These are phyloP conservation scores for Furcifer pardalis DNA, from an alignment of 2,797 vertebrate species.

Conservation along the genomic window DNA sequence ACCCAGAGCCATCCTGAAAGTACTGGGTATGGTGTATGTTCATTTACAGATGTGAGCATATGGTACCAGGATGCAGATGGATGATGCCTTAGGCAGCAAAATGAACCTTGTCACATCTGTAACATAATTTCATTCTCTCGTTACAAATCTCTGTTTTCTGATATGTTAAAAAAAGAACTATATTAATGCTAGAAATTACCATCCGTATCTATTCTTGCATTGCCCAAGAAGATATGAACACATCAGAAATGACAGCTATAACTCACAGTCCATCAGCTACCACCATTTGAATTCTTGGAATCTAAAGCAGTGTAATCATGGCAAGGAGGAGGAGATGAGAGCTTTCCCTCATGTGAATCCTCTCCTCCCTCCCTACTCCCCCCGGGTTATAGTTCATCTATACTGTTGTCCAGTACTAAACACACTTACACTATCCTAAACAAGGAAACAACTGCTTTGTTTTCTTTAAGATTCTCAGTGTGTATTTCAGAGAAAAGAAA, in stretches of 20 bases:
- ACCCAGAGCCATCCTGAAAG: not conserved
- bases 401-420: too few relatives aligned
- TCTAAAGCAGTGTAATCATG: not conserved
- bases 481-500: too few relatives aligned
- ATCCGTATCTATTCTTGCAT: not conserved
- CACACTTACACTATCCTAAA: too few relatives aligned
- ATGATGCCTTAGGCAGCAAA: conserved; percentile 13
- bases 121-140: not conserved
- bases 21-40: not conserved
- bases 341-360: not conserved
- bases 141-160: conserved; percentile 5
- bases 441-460: too few relatives aligned
- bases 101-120: not conserved
- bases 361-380: not conserved
- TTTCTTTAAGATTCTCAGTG: not conserved
- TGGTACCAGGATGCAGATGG: conserved; percentile 3
- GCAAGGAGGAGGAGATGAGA: not conserved
- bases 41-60: conserved; percentile 20
- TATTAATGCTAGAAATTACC: not conserved
- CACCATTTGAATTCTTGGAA: not conserved
- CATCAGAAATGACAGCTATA: not conserved
- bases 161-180: not conserved
- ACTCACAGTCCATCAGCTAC: not conserved
- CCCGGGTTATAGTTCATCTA: not conserved
- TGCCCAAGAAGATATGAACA: not conserved